A percentile compares a stretch with the other conserved stretches of the same genome.
Evolutionary conservation across 2,797 vertebrate species (phyloP).

Genomic region (Sus cebifrons): DNA sequence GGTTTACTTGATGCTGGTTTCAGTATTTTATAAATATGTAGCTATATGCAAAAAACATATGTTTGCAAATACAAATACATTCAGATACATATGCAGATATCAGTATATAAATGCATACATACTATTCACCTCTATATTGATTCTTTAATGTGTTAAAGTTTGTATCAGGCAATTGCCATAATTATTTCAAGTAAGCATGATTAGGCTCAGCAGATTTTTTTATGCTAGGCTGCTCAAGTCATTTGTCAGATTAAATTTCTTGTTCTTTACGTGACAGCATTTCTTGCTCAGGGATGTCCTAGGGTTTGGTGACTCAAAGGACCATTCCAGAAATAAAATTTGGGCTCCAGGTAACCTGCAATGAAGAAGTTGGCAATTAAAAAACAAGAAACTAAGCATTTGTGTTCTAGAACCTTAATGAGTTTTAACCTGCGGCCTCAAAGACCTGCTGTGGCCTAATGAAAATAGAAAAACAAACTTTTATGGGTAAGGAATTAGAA

Average conservation of each 20-base stretch:
- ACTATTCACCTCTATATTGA: background rate
- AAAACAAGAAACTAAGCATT: conserved; percentile 74
- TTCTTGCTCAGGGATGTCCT: conserved; percentile 49
- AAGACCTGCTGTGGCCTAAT: conserved; percentile 64
- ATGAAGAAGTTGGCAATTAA: conserved; percentile 78
- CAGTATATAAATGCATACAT: background rate
- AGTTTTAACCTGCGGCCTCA: conserved; percentile 63
- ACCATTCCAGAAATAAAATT: conserved; percentile 62
- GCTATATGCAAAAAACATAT: background rate
- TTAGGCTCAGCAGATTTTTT: conserved; percentile 25
- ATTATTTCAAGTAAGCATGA: conserved; percentile 2
- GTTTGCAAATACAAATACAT: background rate
- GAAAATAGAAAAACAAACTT: background rate
- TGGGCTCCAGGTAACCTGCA: conserved; percentile 38
- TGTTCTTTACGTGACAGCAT: conserved; percentile 1
- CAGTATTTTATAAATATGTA: conserved; percentile 12
- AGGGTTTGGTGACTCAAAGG: conserved; percentile 64
- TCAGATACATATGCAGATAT: background rate
- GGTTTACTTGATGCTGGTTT: background rate
- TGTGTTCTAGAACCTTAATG: conserved; percentile 67
- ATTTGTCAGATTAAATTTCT: conserved; percentile 64
- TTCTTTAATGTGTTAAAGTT: background rate
- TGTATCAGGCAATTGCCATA: background rate
- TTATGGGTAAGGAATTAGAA: conserved; percentile 29
- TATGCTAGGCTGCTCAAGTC: background rate